A percentile compares a stretch with the other conserved stretches of the same genome.
Conservation (phyloP, 2,888 invertebrate genomes). For the Pecten maximus region DNA sequence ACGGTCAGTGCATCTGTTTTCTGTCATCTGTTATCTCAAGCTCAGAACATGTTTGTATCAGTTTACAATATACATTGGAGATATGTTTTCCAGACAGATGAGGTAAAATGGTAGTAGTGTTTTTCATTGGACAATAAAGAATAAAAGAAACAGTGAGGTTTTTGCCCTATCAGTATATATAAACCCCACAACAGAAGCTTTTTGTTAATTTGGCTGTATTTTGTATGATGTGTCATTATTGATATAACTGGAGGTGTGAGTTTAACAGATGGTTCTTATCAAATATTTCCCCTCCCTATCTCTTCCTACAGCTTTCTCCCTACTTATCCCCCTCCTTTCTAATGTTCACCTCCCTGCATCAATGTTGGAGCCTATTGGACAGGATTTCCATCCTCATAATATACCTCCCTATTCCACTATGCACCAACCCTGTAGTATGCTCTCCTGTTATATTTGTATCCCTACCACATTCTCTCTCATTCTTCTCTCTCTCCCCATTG, state of each 20-base stretch:
- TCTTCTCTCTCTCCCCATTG: background rate
- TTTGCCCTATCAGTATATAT: constrained; percentile 10
- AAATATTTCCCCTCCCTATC: background rate
- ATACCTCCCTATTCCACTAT: background rate
- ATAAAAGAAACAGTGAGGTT: constrained; percentile 13
- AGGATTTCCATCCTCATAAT: background rate
- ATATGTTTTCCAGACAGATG: background rate
- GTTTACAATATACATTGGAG: background rate
- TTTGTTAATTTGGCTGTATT: background rate
- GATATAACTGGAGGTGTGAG: background rate
- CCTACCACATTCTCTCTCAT: background rate
- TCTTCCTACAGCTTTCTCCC: no score
- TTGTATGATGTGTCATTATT: constrained; percentile 3
- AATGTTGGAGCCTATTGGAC: background rate
- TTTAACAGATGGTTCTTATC: constrained; percentile 15
- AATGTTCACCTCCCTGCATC: background rate
- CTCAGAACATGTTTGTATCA: background rate
- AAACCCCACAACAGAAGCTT: background rate
- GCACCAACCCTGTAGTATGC: no score
- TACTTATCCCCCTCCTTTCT: background rate
- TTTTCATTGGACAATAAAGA: constrained; percentile 22
- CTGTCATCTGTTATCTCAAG: background rate
- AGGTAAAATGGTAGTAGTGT: background rate
- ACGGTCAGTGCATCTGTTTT: background rate
- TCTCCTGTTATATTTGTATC: no score